phyloP scores from a whole-genome alignment of 1,140 invertebrate genomes.

The Orius insidiosus region DNA sequence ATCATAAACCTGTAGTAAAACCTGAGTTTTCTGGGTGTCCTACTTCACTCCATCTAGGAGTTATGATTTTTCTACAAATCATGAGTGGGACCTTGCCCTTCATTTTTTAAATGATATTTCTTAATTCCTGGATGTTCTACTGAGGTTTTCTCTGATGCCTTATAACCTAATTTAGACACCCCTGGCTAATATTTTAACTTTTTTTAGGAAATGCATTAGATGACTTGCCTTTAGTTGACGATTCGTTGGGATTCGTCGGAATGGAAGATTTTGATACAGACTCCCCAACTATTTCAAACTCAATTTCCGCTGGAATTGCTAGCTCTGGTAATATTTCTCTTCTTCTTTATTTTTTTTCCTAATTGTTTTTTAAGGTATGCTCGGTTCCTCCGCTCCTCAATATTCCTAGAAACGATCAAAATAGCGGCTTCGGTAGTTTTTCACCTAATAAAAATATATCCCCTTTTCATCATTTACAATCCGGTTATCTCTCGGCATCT shows the following conservation, averaged over 20 bases:
- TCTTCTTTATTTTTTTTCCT: too few species aligned
- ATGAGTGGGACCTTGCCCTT: too few species aligned
- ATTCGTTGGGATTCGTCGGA: constrained; percentile 46
- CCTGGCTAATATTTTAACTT: constrained; percentile 8
- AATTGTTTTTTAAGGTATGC: too few species aligned
- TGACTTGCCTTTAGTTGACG: constrained; percentile 57
- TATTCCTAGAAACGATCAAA: constrained; percentile 47
- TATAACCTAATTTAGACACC: too few species aligned
- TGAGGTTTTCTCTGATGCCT: too few species aligned
- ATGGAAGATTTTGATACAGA: constrained; percentile 57
- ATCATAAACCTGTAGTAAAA: too few species aligned
- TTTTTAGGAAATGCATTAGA: constrained; percentile 63
- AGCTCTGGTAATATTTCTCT: too few species aligned
- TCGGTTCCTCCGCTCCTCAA: constrained; percentile 74
- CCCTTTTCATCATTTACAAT: constrained; percentile 42
- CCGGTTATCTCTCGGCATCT: constrained; percentile 31
- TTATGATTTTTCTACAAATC: too few species aligned
- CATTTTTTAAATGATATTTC: too few species aligned
- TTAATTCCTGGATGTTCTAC: too few species aligned
- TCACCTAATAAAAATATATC: constrained; percentile 45
- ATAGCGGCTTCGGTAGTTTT: constrained; percentile 34
- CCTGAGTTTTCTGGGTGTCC: too few species aligned
- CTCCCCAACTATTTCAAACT: constrained; percentile 48
- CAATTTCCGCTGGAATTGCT: constrained; percentile 55
- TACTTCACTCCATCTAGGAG: too few species aligned